Evolutionary conservation across 1,140 invertebrate species (phyloP).

Genomic region (Macrotrachela quadricornifera): DNA sequence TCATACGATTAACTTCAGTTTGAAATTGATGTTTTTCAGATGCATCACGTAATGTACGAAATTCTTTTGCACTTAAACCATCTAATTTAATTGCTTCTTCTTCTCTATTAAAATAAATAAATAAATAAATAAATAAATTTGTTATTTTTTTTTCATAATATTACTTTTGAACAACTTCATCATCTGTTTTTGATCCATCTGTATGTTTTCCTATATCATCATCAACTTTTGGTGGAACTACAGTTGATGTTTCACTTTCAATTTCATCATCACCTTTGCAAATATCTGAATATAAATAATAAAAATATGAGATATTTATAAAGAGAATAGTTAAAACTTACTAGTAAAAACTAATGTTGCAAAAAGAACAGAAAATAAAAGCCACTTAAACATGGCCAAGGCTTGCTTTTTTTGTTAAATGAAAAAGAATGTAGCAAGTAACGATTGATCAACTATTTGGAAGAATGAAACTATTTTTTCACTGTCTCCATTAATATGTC

Average conservation of each 20-base stretch:
- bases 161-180: conserved; percentile 39
- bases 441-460: no score
- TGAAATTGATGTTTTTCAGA: conserved; percentile 77
- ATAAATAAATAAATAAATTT: not conserved
- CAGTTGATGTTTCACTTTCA: conserved; percentile 12
- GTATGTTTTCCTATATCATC: conserved; percentile 50
- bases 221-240: conserved; percentile 36
- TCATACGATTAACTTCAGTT: conserved; percentile 92
- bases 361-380: no score
- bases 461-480: no score
- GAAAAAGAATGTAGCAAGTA: no score
- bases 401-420: no score
- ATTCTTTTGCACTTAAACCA: conserved; percentile 66
- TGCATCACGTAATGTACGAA: conserved; percentile 69
- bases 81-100: conserved; percentile 92
- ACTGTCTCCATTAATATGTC: no score
- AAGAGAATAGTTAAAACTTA: no score
- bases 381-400: no score
- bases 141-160: not conserved
- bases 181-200: conserved; percentile 54
- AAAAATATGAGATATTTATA: no score
- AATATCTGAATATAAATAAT: no score
- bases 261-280: conserved; percentile 11
- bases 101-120: conserved; percentile 39
- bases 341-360: no score